Evolutionary conservation across 2,797 vertebrate genomes (phyloP).

Genomic region (Clarias fuscus): DNA sequence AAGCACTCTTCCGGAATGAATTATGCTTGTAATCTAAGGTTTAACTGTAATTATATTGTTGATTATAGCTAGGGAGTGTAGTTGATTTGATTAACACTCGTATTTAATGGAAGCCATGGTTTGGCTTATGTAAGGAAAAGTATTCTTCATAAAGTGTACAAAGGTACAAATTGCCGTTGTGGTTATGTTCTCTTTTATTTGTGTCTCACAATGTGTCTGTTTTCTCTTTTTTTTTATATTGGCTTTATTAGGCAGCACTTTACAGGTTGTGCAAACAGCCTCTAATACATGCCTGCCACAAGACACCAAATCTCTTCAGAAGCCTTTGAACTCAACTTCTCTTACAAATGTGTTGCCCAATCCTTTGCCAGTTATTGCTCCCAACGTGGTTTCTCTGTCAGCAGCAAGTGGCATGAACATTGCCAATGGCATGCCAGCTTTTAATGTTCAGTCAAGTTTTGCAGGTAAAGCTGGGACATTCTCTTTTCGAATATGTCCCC

Average conservation of each 20-base stretch:
- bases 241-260: conserved; percentile 19
- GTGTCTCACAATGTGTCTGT: not conserved
- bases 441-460: conserved; percentile 72
- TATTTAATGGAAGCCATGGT: not conserved
- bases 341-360: not conserved
- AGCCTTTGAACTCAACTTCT: not conserved
- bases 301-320: not conserved
- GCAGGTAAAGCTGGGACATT: conserved; percentile 77
- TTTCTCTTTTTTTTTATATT: not conserved
- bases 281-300: not conserved
- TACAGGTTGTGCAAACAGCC: not conserved
- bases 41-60: too few species aligned
- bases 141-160: not conserved
- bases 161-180: not conserved
- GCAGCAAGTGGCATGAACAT: conserved; percentile 30
- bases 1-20: too few species aligned
- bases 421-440: conserved; percentile 62
- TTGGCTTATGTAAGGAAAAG: not conserved
- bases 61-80: not conserved
- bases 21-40: too few species aligned
- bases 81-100: not conserved
- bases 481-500: conserved; percentile 84
- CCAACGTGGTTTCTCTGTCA: conserved; percentile 55
- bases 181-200: not conserved
- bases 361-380: not conserved